Conservation (phyloP, 2,113 vertebrate species). For the Bagarius yarrelli region DNA sequence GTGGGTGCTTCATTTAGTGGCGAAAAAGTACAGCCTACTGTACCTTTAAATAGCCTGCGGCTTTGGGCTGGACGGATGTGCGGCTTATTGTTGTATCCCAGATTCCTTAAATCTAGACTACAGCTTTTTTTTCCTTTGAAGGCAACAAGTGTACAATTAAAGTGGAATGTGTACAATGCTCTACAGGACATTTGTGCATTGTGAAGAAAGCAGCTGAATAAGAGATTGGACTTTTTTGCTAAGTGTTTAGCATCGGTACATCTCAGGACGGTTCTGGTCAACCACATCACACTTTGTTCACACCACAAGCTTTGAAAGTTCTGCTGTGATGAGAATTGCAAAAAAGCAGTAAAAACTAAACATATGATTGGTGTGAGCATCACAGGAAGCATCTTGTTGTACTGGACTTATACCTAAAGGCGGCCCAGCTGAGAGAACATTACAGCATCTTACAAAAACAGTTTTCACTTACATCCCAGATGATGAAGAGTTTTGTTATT, state of each 20-base stretch:
- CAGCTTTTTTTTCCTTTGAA: constrained; percentile 54
- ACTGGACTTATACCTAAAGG: background rate
- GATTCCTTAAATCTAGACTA: constrained; percentile 57
- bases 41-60: constrained; percentile 56
- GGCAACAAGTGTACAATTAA: constrained; percentile 57
- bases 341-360: constrained; percentile 9
- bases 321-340: constrained; percentile 30
- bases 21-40: constrained; percentile 58
- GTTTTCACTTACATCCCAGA: background rate
- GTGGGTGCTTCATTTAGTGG: constrained; percentile 57
- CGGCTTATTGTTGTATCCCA: constrained; percentile 58
- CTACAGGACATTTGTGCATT: constrained; percentile 35
- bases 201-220: constrained; percentile 21
- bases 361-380: constrained; percentile 9
- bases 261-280: constrained; percentile 23
- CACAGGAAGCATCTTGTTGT: background rate
- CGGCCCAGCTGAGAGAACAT: background rate
- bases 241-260: constrained; percentile 20
- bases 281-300: constrained; percentile 42
- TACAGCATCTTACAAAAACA: background rate
- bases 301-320: constrained; percentile 22
- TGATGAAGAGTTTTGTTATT: background rate
- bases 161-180: constrained; percentile 54
- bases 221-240: constrained; percentile 7
- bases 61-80: constrained; percentile 58